Evolutionary conservation across 2,797 vertebrate genomes (phyloP), one percentile per base, ranked within the genome.

Genomic region (Coranthus polyacanthus): DNA sequence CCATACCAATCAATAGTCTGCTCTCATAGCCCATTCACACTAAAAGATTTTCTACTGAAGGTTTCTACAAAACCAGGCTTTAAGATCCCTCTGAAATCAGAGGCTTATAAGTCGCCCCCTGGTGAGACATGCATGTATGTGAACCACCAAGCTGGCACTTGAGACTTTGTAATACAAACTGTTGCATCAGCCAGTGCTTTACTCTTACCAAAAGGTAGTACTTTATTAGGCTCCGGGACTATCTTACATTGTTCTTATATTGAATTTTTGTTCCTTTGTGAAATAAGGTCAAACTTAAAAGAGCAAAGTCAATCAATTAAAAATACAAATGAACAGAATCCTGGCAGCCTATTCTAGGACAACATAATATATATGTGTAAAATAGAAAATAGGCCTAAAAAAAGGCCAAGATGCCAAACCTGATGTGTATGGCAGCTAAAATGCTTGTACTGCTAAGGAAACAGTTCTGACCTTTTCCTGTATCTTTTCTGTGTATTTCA

Each of bases 121-220:
- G 53, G 43, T 68, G 57, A 59, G 45, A 67, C 73, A 52, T 75
- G 56, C 8, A 32, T 32, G 29, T 32, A 9, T 41, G 29, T 60
- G 60, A 16, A 43, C 13, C 20, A 29, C 10, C 5, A 47, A 12
- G 21, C 39, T 21, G 42, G 42, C 43, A 54, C 54, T 8, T 32
- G 63, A 68, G 57, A 77, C 66, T 59, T 50, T 79, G 29, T 69
- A 55, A 75, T 39, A 65, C 55, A 78, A 75, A 79, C 79, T 73
- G 78, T 6, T 41, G 11, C 6, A 32, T 32, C 10, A 10, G 29
- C 11, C 7, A 21, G 51, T 57, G 45, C 85, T 54, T 80, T 36
- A 46, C 62, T 51, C 70, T 70, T 24, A 17, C 36, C 55, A n/a
- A 39, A 67, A 46, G 39, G 69, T n/a, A 46, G 18, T 12, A 16